These are phyloP conservation scores for Tachina fera DNA, from an alignment of 2,888 invertebrate species.

Conservation along the genomic window DNA sequence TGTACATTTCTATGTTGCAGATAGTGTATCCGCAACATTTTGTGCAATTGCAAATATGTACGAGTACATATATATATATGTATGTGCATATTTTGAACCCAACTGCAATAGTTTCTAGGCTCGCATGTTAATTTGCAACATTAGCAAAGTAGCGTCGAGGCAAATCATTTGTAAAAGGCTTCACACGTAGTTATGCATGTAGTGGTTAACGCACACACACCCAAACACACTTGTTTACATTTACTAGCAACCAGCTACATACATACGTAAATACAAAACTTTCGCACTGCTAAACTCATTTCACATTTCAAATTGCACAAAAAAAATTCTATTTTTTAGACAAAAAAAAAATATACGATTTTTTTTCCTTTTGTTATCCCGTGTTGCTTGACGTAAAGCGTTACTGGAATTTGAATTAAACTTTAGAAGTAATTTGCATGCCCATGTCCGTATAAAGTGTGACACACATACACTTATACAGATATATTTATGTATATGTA, in stretches of 20 bases:
- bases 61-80: too few relatives aligned
- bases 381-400: conserved; percentile 38
- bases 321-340: not conserved
- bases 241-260: not conserved
- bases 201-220: conserved; percentile 39
- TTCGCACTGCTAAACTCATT: conserved; percentile 23
- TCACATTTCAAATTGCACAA: conserved; percentile 17
- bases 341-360: not conserved
- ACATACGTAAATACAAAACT: not conserved
- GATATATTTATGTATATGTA: too few relatives aligned
- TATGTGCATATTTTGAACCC: not conserved
- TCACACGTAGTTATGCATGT: conserved; percentile 54
- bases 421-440: conserved; percentile 45
- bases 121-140: conserved; percentile 74
- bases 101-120: conserved; percentile 60
- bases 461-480: conserved; percentile 21
- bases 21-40: conserved; percentile 1
- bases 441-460: not conserved
- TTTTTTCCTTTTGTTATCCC: conserved; percentile 7
- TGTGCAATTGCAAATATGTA: conserved; percentile 16
- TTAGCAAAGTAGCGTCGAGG: conserved; percentile 64
- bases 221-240: not conserved
- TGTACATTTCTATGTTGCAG: not conserved
- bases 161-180: conserved; percentile 64
- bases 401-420: conserved; percentile 63